These are phyloP conservation scores for Microcaecilia unicolor DNA, from an alignment of 2,797 vertebrate species.

Conservation along the genomic window DNA sequence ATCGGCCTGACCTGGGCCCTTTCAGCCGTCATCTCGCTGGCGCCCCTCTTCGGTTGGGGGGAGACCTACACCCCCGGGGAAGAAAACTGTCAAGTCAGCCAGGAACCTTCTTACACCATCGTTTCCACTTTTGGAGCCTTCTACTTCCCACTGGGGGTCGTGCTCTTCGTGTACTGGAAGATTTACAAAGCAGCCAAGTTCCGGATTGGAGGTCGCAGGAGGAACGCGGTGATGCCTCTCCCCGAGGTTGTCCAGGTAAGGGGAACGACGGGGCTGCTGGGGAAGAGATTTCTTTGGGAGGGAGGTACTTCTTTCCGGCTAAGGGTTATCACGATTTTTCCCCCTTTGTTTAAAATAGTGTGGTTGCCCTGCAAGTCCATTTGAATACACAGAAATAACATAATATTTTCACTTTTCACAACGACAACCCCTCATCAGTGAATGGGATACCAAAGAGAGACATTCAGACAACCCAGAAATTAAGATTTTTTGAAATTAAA, in stretches of 20 bases:
- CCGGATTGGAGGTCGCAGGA: constrained; percentile 2
- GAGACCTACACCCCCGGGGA: constrained; percentile 11
- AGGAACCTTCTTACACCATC: constrained; percentile 16
- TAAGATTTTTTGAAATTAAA: no score
- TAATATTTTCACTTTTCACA: no score
- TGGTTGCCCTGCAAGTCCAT: no score
- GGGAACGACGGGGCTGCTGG: neutral
- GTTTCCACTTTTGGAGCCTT: constrained; percentile 31
- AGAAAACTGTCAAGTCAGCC: constrained; percentile 22
- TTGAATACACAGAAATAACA: no score
- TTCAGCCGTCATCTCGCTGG: constrained; percentile 12
- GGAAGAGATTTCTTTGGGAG: neutral
- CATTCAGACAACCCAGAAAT: no score
- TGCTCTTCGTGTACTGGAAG: constrained; percentile 24
- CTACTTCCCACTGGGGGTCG: constrained; percentile 14
- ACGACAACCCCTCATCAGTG: no score
- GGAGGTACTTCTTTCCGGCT: accelerated
- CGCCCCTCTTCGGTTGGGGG: constrained; percentile 19
- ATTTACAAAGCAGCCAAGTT: constrained; percentile 24
- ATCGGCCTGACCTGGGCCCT: constrained; percentile 20
- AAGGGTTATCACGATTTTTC: no score
- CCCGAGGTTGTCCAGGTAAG: neutral
- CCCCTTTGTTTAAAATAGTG: no score
- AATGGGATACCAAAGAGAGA: no score
- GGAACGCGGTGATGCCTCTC: neutral